Evolutionary conservation across 2,888 invertebrate genomes (phyloP).

Genomic region (Polyploca ridens): DNA sequence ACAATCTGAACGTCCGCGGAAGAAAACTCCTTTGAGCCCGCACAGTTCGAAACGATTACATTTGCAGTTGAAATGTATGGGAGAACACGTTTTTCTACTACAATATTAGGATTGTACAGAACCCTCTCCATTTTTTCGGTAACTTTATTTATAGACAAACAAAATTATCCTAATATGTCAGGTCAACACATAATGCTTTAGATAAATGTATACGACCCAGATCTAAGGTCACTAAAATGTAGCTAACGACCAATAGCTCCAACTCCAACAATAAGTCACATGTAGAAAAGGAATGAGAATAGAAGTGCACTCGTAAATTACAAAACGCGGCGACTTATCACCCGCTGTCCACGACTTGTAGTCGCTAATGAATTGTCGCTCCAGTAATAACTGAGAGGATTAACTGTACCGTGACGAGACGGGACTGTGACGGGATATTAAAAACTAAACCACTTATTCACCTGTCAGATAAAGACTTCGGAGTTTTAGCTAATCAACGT

Average conservation of each 20-base stretch:
- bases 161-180: too few species aligned
- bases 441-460: too few species aligned
- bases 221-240: background rate
- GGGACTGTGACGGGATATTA: background rate
- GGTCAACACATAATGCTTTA: background rate
- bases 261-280: conserved; percentile 7
- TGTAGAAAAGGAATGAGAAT: conserved; percentile 1
- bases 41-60: too few species aligned
- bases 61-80: too few species aligned
- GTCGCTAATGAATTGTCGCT: conserved; percentile 6
- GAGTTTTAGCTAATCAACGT: too few species aligned
- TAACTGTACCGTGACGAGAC: conserved; percentile 2
- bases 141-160: too few species aligned
- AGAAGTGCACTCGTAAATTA: conserved; percentile 5
- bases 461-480: too few species aligned
- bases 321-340: conserved; percentile 5
- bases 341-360: conserved; percentile 7
- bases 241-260: conserved; percentile 1
- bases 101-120: too few species aligned
- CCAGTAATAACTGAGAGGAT: conserved; percentile 3
- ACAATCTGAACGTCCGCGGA: too few species aligned
- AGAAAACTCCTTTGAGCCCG: too few species aligned
- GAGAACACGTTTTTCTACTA: too few species aligned
- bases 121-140: too few species aligned
- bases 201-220: background rate